These are phyloP conservation scores for Drosophila bifasciata DNA, from an alignment of 1,140 invertebrate species.

Conservation along the genomic window DNA sequence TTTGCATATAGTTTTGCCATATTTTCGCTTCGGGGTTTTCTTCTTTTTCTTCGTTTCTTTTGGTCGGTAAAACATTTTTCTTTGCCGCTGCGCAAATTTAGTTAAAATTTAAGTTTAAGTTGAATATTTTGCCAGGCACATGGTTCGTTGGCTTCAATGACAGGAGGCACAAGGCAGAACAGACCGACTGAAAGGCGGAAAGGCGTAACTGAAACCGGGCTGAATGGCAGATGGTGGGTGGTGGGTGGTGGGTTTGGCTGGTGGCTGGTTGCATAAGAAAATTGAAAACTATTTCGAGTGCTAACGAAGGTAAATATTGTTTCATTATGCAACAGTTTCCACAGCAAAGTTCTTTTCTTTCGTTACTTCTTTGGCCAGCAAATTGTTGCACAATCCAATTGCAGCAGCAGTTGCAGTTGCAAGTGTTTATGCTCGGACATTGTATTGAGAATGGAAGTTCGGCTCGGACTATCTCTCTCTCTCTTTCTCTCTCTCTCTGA, in stretches of 20 bases:
- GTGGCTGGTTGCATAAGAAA: constrained; percentile 57
- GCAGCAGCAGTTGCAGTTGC: neutral
- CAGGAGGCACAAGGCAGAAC: constrained; percentile 22
- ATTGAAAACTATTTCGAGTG: constrained; percentile 77
- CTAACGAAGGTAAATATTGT: constrained; percentile 81
- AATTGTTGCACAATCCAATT: constrained; percentile 64
- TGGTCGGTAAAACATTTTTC: neutral
- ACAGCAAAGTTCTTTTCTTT: constrained; percentile 10
- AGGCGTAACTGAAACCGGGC: too few species aligned
- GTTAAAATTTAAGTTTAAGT: constrained; percentile 80
- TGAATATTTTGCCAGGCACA: constrained; percentile 50
- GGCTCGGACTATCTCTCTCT: constrained; percentile 33
- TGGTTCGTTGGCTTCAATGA: constrained; percentile 69
- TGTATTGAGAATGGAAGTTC: constrained; percentile 32
- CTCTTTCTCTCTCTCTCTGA: too few species aligned
- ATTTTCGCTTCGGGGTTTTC: constrained; percentile 51
- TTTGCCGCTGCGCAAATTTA: constrained; percentile 54
- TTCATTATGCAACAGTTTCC: constrained; percentile 64
- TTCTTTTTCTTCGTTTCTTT: constrained; percentile 10
- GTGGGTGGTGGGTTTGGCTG: too few species aligned
- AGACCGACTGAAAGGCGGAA: constrained; percentile 3
- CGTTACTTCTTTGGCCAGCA: constrained; percentile 27
- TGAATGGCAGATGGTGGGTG: too few species aligned
- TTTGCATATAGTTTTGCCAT: constrained; percentile 80
- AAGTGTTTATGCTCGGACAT: constrained; percentile 24